These are phyloP conservation scores for Caenorhabditis uteleia DNA, from an alignment of 2,888 invertebrate genomes.

Conservation along the genomic window DNA sequence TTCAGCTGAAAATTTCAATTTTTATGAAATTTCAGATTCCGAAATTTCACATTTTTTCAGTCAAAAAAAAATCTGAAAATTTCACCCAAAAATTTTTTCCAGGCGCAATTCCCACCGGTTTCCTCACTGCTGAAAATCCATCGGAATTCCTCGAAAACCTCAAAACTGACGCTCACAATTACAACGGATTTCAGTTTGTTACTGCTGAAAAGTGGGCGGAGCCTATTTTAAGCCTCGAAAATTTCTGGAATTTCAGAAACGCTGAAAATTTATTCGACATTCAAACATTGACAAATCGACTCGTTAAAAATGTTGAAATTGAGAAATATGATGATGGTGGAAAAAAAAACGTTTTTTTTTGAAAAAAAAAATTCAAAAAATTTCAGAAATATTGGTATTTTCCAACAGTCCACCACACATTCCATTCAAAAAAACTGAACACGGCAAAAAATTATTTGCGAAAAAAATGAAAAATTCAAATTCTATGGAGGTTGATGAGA, in stretches of 20 bases:
- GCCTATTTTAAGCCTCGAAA: no score
- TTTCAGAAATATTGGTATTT: conserved; percentile 15
- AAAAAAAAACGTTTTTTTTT: no score
- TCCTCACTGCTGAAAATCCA: conserved; percentile 15
- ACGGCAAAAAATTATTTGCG: conserved; percentile 40
- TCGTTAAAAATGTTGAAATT: conserved; percentile 27
- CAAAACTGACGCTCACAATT: conserved; percentile 30
- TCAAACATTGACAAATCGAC: conserved; percentile 49
- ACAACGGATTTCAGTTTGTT: conserved; percentile 61
- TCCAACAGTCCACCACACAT: conserved; percentile 55
- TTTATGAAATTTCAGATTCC: no score
- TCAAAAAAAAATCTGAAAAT: no score
- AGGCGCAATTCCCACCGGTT: conserved; percentile 50
- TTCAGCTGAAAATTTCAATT: no score
- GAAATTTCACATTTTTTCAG: no score
- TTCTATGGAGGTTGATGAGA: conserved; percentile 11
- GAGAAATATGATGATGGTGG: conserved; percentile 27
- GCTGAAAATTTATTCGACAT: conserved; percentile 26
- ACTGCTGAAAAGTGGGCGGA: no score
- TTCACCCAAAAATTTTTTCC: no score
- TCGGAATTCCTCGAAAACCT: conserved; percentile 35
- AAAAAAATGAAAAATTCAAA: conserved; percentile 16
- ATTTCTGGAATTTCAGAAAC: conserved; percentile 28
- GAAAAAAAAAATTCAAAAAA: no score
- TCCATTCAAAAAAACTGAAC: conserved; percentile 52